Evolutionary conservation across 2,888 invertebrate species (phyloP).

Genomic region (Tanypteryx hageni): DNA sequence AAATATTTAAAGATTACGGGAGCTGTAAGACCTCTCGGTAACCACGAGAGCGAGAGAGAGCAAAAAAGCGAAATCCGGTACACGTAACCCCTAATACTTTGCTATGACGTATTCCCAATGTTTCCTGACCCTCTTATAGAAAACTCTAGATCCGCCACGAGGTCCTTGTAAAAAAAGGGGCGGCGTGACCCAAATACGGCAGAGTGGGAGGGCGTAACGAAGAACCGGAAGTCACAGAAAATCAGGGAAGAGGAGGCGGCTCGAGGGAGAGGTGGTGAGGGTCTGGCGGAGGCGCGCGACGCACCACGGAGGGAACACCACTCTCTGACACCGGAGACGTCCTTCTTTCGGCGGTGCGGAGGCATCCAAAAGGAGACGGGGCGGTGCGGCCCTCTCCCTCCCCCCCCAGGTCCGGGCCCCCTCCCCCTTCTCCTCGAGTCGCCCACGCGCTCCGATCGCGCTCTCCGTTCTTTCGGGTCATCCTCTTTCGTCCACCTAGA

Average conservation of each 20-base stretch:
- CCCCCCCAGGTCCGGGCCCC: too few relatives aligned
- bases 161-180: background rate
- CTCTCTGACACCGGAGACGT: background rate
- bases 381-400: too few relatives aligned
- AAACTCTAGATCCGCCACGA: constrained; percentile 26
- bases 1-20: too few relatives aligned
- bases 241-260: background rate
- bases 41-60: background rate
- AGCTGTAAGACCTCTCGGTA: too few relatives aligned
- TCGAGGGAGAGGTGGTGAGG: background rate
- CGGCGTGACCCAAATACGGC: background rate
- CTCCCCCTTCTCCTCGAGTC: too few relatives aligned
- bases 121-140: constrained; percentile 22
- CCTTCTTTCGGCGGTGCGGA: background rate
- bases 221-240: constrained; percentile 1
- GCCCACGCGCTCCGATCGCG: background rate
- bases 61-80: background rate
- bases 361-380: background rate
- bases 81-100: background rate
- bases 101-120: background rate
- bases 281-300: background rate
- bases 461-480: background rate
- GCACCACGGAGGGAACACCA: background rate
- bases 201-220: background rate
- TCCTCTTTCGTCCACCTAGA: too few relatives aligned